Base-by-base conservation (phyloP, 2,797 vertebrate genomes). In the Etheostoma perlongum region DNA sequence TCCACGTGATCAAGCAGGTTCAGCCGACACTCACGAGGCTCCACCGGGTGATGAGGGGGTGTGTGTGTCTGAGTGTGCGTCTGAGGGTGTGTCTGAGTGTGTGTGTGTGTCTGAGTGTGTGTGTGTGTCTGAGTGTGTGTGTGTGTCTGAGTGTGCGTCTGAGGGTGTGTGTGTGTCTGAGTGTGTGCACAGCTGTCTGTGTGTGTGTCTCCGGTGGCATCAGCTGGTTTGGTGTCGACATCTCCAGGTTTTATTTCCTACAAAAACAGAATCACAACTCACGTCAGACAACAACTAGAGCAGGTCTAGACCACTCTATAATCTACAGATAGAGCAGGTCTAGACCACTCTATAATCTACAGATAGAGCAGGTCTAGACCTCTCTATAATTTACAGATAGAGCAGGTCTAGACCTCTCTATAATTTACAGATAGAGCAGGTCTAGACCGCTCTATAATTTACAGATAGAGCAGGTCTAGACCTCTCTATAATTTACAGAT, bases 1-100 rank as follows among this genome's bases (percentile, higher is more conserved):
- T 99, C 98, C 3, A 99, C 94, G 0, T 99, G 98, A 15, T 97
- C 96, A 89, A 99, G 91, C 79, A 99, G 95, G 90, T 99, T 98
- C 67, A 98, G 95, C 85, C 97, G 97, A 96, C 98, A 98, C 91
- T 97, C 91, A 44, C 55, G 72, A 76, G 78, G 33, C 93, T 79
- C 91, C 91, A 44, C 23, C 5, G 21, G 11, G 2, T 42, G 42
- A 2, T 36, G 33, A 30, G 27, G 4, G 27, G 4, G 27, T 36
- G 67, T 16, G 21, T 85, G 25, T 25, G 25, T 25, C 25, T 2
- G 25, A 25, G 25, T 25, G 25, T 25, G 25, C 25, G 25, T 25
- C 25, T 25, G 25, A 25, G 25, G 25, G 51, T 91, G 65, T 10
- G 14, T 30, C 19, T 18, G 21, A 6, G 47, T 25, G 44, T 40